Conservation (phyloP, 2,797 vertebrate species). For the Rhinoraja longicauda region DNA sequence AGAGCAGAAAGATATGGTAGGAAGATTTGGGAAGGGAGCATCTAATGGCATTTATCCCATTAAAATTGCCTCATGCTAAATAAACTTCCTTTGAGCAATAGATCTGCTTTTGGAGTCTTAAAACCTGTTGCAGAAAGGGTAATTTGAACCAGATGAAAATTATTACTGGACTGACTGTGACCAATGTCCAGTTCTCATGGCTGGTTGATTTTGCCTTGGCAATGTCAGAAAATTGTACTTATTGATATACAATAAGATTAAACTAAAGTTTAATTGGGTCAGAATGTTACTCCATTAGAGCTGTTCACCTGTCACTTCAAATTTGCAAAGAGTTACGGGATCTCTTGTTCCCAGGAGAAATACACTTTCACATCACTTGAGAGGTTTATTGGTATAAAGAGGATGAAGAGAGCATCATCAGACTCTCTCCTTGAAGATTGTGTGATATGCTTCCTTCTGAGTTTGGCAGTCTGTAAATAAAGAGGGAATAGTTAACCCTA, state of each 20-base stretch:
- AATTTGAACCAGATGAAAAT: background rate
- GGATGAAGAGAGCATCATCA: background rate
- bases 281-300: background rate
- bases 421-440: background rate
- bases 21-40: background rate
- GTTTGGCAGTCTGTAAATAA: background rate
- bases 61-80: background rate
- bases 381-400: background rate
- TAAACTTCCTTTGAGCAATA: background rate
- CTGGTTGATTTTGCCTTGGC: background rate
- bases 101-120: background rate
- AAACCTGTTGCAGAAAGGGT: background rate
- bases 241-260: background rate
- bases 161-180: background rate
- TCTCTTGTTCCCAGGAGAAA: background rate
- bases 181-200: background rate
- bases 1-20: background rate
- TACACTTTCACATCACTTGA: background rate
- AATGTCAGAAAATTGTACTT: slow-evolving; percentile 6
- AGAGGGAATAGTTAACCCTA: background rate
- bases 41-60: background rate
- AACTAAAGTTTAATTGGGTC: slow-evolving; percentile 27
- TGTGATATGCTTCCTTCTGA: background rate
- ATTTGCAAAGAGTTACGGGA: slow-evolving; percentile 1
- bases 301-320: background rate